phyloP scores from a whole-genome alignment of 2,113 vertebrate genomes.

The Shinisaurus crocodilurus region DNA sequence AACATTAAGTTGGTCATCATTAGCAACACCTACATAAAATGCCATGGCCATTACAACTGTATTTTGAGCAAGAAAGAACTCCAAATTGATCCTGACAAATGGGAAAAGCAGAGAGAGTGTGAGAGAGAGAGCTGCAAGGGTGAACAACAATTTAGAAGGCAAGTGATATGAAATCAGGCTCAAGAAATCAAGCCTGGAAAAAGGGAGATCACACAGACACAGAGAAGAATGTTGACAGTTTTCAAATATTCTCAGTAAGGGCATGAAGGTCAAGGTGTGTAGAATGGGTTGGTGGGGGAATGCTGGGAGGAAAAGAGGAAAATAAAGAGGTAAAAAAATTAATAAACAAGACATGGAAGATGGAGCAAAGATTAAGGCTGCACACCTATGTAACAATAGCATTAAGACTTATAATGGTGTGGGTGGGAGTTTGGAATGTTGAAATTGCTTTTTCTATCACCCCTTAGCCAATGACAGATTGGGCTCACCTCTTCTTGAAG shows the following conservation, averaged over 20 bases:
- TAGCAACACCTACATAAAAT: slow-evolving; percentile 15
- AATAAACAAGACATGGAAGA: too few relatives aligned
- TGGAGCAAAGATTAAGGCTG: background rate
- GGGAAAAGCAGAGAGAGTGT: background rate
- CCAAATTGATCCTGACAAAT: background rate
- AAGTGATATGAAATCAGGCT: background rate
- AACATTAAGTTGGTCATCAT: slow-evolving; percentile 24
- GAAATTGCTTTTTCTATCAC: background rate
- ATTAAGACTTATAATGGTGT: background rate
- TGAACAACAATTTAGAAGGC: background rate
- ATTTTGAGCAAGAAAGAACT: background rate
- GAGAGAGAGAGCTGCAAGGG: background rate
- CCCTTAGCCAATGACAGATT: background rate
- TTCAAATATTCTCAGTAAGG: background rate
- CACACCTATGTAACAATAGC: background rate
- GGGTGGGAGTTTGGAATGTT: background rate
- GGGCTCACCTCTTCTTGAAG: background rate
- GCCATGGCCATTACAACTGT: slow-evolving; percentile 12
- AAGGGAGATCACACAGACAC: background rate
- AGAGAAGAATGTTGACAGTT: background rate
- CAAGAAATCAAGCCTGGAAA: background rate
- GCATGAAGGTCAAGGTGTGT: background rate
- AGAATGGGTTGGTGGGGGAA: background rate
- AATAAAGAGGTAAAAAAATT: too few relatives aligned
- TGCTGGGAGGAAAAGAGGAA: background rate